Percentiles rank a stretch among this genome's conserved stretches.
phyloP scores from a whole-genome alignment of 2,113 vertebrate species.

The Nothobranchius kuhntae region DNA sequence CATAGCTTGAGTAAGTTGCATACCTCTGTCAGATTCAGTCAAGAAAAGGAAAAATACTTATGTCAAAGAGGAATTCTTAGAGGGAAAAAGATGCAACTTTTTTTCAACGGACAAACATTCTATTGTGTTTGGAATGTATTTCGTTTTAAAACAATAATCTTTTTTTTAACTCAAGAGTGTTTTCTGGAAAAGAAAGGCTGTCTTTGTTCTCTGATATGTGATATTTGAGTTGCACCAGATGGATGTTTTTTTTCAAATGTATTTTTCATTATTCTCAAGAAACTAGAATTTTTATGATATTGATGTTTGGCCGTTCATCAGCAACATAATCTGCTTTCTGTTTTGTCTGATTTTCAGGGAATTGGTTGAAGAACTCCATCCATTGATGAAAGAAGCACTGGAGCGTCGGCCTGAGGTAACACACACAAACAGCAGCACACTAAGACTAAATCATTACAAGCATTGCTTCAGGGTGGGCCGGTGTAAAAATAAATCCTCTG shows the following conservation, averaged over 20 bases:
- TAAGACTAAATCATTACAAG: too few relatives aligned
- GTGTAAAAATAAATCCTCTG: too few relatives aligned
- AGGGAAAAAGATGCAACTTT: slow-evolving; percentile 24
- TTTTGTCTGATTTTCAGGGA: slow-evolving; percentile 79
- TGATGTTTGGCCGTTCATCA: background rate
- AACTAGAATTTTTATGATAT: background rate
- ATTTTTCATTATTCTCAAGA: background rate
- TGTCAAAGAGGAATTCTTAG: slow-evolving; percentile 26
- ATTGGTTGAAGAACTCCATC: slow-evolving; percentile 97
- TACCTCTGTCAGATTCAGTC: slow-evolving; percentile 35
- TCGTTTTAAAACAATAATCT: slow-evolving; percentile 44
- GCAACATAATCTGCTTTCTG: background rate
- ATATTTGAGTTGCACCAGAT: background rate
- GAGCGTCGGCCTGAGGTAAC: slow-evolving; percentile 96
- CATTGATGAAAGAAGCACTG: slow-evolving; percentile 97
- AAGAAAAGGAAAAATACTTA: slow-evolving; percentile 1
- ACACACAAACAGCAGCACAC: background rate
- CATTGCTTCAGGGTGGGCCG: too few relatives aligned
- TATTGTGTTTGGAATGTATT: slow-evolving; percentile 43
- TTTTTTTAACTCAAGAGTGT: slow-evolving; percentile 51
- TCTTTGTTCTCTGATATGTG: slow-evolving; percentile 52
- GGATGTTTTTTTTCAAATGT: background rate
- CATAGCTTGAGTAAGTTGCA: slow-evolving; percentile 54
- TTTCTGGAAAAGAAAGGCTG: slow-evolving; percentile 22
- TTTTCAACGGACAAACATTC: slow-evolving; percentile 37